Base-by-base conservation (phyloP, 2,113 vertebrate genomes). In the Larimichthys crocea region DNA sequence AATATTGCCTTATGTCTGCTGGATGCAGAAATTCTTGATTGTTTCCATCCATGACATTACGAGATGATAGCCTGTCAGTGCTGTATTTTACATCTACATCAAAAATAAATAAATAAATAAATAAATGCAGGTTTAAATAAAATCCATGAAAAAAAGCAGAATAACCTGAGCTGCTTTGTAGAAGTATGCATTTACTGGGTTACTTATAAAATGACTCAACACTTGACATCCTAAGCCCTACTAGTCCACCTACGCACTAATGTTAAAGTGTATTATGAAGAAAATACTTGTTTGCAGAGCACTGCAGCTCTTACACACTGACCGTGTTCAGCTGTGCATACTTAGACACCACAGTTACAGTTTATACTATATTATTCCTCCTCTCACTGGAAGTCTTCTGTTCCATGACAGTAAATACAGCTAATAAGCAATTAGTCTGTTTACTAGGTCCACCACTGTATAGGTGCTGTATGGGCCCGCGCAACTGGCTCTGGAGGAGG, bases 401-500 rank as follows among this genome's bases (percentile, higher is more conserved):
- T 82, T 76, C 53, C 74, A 69, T 82, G 81, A 88, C 55, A 89
- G 75, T 76, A 88, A 86, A 92, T 75, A 70, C 52, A 89, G 62
- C 59, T 89, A 91, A 91, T 85, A 88, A 86, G 72, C 88, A 93
- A 90, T 93, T 89, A 91, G 85, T 78, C 61, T 80, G 61, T 84
- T 83, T 75, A 84, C 76, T 80, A 74, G 68, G 56, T 77, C 70
- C 35, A 73, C 46, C 53, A 59, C 74, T 52, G 49, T 78, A 67
- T 70, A 82, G 71, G 64, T 84, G 57, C 52, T 35, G 62, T 76
- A 81, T 62, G 50, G 76, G 75, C 44, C 53, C 67, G 68, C 76
- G 52, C 48, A 67, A 35, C 42, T 79, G 64, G n/a, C 48, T 83
- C 15, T 35, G 19, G 29, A 68, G 66, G 64, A 42, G 50, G 74